Conservation (phyloP, 2,888 invertebrate genomes). For the Himalopsyche tibetana region DNA sequence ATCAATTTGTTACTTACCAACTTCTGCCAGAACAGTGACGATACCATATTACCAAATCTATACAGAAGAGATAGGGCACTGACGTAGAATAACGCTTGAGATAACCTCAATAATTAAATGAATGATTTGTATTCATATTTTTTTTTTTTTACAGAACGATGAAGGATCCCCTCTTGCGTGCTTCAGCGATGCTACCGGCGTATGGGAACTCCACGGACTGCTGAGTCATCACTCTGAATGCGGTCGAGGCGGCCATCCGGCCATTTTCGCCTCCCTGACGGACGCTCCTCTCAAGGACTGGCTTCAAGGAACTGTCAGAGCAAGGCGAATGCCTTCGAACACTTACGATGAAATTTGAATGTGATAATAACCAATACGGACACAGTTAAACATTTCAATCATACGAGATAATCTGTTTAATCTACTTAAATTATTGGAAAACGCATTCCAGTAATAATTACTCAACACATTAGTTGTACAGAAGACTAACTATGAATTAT, state of each 20-base stretch:
- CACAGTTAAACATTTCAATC: background rate
- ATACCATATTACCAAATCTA: no score
- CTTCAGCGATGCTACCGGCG: slow-evolving; percentile 73
- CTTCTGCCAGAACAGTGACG: no score
- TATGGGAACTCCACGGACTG: slow-evolving; percentile 80
- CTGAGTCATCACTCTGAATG: slow-evolving; percentile 79
- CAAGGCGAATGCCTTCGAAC: slow-evolving; percentile 37
- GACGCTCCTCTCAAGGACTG: slow-evolving; percentile 49
- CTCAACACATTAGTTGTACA: no score
- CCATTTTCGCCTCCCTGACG: slow-evolving; percentile 75
- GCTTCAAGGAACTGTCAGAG: slow-evolving; percentile 56
- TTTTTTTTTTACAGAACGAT: slow-evolving; percentile 75
- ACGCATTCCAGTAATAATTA: no score
- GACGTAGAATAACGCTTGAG: background rate
- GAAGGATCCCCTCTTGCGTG: slow-evolving; percentile 83
- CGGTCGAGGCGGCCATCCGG: slow-evolving; percentile 77
- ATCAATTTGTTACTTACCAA: no score
- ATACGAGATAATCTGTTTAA: no score
- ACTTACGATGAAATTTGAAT: background rate
- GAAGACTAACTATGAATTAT: no score
- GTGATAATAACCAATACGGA: background rate
- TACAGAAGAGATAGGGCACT: no score
- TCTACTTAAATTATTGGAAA: no score
- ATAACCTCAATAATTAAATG: background rate
- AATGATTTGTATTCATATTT: slow-evolving; percentile 3